These are phyloP conservation scores for Temnothorax nylanderi DNA, from an alignment of 1,140 invertebrate genomes.

Conservation along the genomic window DNA sequence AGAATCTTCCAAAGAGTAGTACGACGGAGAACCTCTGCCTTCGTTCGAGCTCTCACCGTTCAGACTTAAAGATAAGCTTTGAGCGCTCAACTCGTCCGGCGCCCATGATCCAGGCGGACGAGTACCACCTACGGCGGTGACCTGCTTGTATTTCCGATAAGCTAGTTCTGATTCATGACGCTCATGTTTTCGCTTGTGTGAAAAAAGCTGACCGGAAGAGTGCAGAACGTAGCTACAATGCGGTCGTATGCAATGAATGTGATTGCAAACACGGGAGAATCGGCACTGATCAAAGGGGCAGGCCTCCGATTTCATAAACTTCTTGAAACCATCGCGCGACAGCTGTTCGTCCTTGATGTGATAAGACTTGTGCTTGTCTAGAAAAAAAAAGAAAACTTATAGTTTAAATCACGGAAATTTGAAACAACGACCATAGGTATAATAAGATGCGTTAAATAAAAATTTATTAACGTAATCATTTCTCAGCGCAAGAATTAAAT, in stretches of 20 bases:
- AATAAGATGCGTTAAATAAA: not conserved
- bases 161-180: constrained; percentile 95
- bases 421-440: not conserved
- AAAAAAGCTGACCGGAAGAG: constrained; percentile 98
- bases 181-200: constrained; percentile 99
- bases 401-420: not conserved
- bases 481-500: not conserved
- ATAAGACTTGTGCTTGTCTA: constrained; percentile 99
- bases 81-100: constrained; percentile 75
- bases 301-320: constrained; percentile 98
- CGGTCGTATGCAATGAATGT: constrained; percentile 98
- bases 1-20: constrained; percentile 84
- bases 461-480: constrained; percentile 6
- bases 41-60: constrained; percentile 86
- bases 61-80: constrained; percentile 81
- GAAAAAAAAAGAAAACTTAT: constrained; percentile 18
- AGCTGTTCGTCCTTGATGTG: constrained; percentile 99
- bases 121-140: constrained; percentile 80
- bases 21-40: constrained; percentile 83
- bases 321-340: constrained; percentile 98
- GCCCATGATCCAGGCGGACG: constrained; percentile 75
- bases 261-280: constrained; percentile 98
- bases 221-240: constrained; percentile 98
- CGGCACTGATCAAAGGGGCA: constrained; percentile 96
- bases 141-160: constrained; percentile 92